Evolutionary conservation across 64 coral and sea anemone genomes (phyloP), one percentile per base, ranked within the genome.

Genomic region (Pocillopora damicornis): DNA sequence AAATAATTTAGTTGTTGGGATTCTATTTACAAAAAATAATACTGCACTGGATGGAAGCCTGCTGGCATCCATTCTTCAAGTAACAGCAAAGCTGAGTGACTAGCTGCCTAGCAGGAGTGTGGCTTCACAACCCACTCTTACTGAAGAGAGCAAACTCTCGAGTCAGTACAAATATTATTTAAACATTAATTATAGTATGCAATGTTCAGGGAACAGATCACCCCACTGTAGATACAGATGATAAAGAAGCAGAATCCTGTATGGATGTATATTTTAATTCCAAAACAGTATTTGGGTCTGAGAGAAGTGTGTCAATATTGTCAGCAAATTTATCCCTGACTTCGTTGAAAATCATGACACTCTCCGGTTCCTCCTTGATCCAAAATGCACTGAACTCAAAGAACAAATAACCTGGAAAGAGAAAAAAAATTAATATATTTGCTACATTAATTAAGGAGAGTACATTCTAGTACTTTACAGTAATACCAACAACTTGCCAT

Each of bases 331-430:
- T 90, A 25, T 99, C 86, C 91, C 80, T 92, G 42, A 95, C 83
- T 89, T 80, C 65, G 75, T 95, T 95, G 68, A 99, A 99, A 45
- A 93, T 90, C 97, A 99, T 99, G 1, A 99, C 85, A 80, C 90
- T 92, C 65, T 75, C 93, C 61, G 97, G 97, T 72, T 95, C 90
- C 73, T 99, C 90, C 81, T 78, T 88, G 34, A 99, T 80, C 97
- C 97, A 99, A 71, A 95, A 99, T 3, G 88, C 80, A 90, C 89
- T 95, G 74, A 99, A 99, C 84, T 99, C 93, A 83, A 89, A 95
- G 78, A 95, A 91, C 84, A 99, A 58, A 83, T 92, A 99, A 93
- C 97, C 97, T 99, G 73, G 61, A 75, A 83, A 79, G 13, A 58
- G 62, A 58, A 57, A 66, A 63, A 30, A 30, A 30, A 30, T 30